These are phyloP conservation scores for Hyperopisus bebe DNA, from an alignment of 2,113 vertebrate species.

Conservation along the genomic window DNA sequence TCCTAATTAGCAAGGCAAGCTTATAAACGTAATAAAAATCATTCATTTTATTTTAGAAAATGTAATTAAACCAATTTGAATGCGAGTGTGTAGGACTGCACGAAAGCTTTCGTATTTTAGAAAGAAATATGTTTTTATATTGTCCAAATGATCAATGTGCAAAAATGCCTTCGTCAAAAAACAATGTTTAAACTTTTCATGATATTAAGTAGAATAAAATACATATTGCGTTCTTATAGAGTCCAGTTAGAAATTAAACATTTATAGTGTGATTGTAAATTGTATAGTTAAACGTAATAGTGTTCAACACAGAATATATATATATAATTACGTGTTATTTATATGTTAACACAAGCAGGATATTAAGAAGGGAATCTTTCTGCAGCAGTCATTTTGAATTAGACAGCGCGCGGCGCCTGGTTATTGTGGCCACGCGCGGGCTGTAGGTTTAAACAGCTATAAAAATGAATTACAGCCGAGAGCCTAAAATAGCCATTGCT, in stretches of 20 bases:
- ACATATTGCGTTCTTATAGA: not conserved
- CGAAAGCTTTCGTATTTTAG: not conserved
- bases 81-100: not conserved
- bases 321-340: conserved; percentile 12
- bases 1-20: conserved; percentile 2
- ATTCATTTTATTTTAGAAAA: conserved; percentile 1
- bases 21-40: not conserved
- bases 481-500: conserved; percentile 73
- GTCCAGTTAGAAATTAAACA: not conserved
- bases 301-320: not conserved
- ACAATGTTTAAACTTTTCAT: not conserved
- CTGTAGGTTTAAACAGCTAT: conserved; percentile 89
- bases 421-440: conserved; percentile 60
- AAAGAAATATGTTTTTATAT: not conserved
- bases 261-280: not conserved
- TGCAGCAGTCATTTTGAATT: conserved; percentile 36
- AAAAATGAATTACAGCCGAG: conserved; percentile 96
- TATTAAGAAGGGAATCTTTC: conserved; percentile 19
- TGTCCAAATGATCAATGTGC: not conserved
- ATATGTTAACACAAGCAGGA: conserved; percentile 27
- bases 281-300: not conserved
- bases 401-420: conserved; percentile 27
- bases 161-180: not conserved
- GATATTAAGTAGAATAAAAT: not conserved
- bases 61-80: not conserved